Evolutionary conservation across 2,113 vertebrate species (phyloP).

Genomic region (Rhinopithecus roxellana): DNA sequence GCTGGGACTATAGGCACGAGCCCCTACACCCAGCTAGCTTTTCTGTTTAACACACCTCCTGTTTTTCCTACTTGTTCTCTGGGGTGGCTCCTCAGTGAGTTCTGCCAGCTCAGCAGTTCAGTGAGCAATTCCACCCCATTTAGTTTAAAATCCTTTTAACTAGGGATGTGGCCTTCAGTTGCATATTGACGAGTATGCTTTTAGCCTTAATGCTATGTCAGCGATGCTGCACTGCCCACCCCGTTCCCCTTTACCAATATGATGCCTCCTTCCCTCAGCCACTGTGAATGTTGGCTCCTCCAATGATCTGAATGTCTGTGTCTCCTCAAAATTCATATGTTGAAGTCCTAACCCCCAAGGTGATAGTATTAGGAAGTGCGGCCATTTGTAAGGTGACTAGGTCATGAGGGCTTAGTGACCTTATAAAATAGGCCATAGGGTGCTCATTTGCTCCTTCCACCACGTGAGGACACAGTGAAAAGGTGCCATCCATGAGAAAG

Average conservation of each 20-base stretch:
- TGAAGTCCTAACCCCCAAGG: background rate
- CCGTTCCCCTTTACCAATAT: background rate
- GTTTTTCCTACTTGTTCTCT: background rate
- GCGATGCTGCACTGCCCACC: background rate
- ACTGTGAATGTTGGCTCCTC: background rate
- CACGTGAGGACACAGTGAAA: background rate
- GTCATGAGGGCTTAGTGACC: background rate
- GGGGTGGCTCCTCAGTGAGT: background rate
- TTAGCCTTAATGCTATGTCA: background rate
- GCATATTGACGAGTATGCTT: background rate
- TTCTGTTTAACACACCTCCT: background rate
- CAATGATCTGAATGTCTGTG: background rate
- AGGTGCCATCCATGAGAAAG: background rate
- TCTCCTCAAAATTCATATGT: background rate
- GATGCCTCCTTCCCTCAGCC: background rate
- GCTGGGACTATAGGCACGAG: too few species aligned
- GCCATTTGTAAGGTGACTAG: background rate
- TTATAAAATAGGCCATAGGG: background rate
- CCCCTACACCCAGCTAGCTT: background rate
- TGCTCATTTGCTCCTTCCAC: background rate
- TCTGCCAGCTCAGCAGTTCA: background rate
- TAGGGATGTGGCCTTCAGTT: background rate
- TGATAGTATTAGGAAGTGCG: background rate
- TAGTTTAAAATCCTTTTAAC: slow-evolving; percentile 3
- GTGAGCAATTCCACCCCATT: background rate